phyloP scores from a whole-genome alignment of 2,113 vertebrate species.

The Recurvirostra avosetta region DNA sequence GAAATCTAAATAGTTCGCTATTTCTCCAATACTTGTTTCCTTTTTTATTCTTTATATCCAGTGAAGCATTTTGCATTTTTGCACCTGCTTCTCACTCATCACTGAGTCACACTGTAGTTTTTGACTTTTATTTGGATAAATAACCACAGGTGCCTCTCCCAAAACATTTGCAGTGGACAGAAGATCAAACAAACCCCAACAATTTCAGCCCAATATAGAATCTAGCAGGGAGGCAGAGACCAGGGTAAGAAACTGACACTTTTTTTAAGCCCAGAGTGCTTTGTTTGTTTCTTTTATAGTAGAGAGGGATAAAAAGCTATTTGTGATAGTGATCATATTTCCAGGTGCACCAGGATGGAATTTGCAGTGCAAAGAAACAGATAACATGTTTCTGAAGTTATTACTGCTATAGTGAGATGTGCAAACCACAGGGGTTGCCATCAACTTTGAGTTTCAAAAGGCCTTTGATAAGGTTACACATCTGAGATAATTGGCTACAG shows the following conservation, averaged over 20 bases:
- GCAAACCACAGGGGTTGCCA: not conserved
- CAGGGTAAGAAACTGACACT: not conserved
- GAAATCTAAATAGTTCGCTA: not conserved
- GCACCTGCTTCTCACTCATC: not conserved
- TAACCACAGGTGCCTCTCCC: not conserved
- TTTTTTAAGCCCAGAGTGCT: not conserved
- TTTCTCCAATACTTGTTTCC: not conserved
- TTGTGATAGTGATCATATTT: not conserved
- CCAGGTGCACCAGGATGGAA: not conserved
- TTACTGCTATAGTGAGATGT: not conserved
- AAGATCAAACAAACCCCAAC: not conserved
- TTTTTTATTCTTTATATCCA: not conserved
- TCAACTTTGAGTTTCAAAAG: constrained; percentile 11
- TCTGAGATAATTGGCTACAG: not conserved
- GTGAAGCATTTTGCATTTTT: not conserved
- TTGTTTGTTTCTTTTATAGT: not conserved
- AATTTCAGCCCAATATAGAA: not conserved
- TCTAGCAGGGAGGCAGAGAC: not conserved
- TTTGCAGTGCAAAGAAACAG: not conserved
- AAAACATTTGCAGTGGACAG: not conserved
- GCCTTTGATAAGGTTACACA: not conserved
- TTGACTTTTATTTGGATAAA: not conserved
- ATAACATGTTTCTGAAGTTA: not conserved
- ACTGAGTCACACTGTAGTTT: not conserved
- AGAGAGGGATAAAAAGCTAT: not conserved